A percentile compares a stretch with the other conserved stretches of the same genome.
These are phyloP conservation scores for Aramus guarauna DNA, from an alignment of 2,113 vertebrate species.

Conservation along the genomic window DNA sequence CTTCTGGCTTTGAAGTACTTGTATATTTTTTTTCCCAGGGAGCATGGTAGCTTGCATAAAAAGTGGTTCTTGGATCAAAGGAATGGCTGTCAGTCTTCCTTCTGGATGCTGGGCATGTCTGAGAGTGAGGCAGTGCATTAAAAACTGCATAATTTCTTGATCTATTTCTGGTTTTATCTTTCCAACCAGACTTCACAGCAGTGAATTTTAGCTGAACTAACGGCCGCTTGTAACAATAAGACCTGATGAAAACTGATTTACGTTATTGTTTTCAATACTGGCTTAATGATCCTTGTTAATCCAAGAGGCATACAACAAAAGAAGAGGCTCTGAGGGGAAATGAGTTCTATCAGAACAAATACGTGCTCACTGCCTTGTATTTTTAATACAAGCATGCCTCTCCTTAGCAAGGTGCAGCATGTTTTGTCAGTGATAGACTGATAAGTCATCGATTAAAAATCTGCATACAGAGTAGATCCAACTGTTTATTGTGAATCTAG, in stretches of 20 bases:
- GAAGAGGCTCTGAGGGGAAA: neutral
- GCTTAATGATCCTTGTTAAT: neutral
- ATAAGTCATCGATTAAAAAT: neutral
- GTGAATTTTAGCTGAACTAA: neutral
- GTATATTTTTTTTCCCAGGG: neutral
- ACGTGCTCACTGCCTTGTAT: fast-evolving
- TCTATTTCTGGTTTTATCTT: neutral
- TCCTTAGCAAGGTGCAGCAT: neutral
- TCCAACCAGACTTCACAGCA: neutral
- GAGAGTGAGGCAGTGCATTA: neutral
- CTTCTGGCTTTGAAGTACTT: slow-evolving; percentile 2
- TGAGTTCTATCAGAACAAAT: neutral
- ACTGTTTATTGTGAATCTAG: neutral
- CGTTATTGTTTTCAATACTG: neutral
- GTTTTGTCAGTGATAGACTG: neutral
- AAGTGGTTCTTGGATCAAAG: slow-evolving; percentile 26
- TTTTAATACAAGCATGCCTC: neutral
- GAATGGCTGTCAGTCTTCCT: neutral
- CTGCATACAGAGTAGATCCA: neutral
- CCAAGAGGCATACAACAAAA: neutral
- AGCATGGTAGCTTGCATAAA: neutral
- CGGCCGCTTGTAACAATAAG: neutral
- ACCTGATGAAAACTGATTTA: neutral
- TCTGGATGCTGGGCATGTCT: neutral
- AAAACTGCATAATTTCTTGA: neutral